Conservation (phyloP, 2,797 vertebrate genomes). For the Catamblyrhynchus diadema region DNA sequence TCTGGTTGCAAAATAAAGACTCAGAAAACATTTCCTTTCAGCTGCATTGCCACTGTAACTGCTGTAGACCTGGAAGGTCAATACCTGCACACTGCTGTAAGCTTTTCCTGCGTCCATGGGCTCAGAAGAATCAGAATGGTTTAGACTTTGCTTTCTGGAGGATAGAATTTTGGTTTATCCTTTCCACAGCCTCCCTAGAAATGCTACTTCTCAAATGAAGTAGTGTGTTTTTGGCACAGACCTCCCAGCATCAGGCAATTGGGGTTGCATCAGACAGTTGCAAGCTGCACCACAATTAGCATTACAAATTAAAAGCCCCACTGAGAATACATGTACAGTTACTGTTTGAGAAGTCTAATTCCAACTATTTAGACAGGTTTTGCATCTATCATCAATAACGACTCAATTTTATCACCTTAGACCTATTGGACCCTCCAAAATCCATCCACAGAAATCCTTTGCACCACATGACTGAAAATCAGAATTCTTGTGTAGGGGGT, state of each 20-base stretch:
- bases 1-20: slow-evolving; percentile 72
- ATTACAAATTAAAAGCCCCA: slow-evolving; percentile 18
- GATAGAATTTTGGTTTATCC: background rate
- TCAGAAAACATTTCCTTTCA: slow-evolving; percentile 45
- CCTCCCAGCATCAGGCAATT: slow-evolving; percentile 14
- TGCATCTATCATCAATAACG: background rate
- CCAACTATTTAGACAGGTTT: background rate
- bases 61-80: background rate
- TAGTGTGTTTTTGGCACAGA: background rate
- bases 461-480: background rate
- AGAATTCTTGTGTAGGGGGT: background rate
- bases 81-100: background rate
- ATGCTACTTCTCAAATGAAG: background rate
- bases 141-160: background rate
- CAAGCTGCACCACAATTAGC: slow-evolving; percentile 15
- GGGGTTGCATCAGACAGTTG: slow-evolving; percentile 16
- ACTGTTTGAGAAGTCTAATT: background rate
- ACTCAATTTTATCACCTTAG: background rate
- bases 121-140: background rate
- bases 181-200: slow-evolving; percentile 16
- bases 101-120: background rate
- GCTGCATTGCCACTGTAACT: background rate
- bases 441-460: background rate
- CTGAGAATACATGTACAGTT: background rate
- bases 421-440: background rate